Conservation (phyloP, 2,888 invertebrate species). For the Apamea monoglypha region DNA sequence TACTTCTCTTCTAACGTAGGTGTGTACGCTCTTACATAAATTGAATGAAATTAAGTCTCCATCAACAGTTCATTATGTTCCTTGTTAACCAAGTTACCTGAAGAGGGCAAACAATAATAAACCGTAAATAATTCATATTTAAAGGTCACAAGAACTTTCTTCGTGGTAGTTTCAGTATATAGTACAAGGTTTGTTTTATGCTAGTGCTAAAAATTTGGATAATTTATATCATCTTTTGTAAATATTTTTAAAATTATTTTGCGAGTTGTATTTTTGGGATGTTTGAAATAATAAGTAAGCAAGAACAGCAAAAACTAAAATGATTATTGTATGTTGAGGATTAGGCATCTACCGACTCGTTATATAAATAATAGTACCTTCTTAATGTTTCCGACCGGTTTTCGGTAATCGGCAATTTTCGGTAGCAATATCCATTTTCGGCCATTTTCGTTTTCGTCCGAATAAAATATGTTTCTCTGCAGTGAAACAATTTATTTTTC, state of each 20-base stretch:
- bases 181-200: not conserved
- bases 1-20: not conserved
- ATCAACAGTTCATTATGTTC: constrained; percentile 23
- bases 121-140: not conserved
- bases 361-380: not conserved
- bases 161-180: constrained; percentile 9
- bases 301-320: not conserved
- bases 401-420: no score
- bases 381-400: not conserved
- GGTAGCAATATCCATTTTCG: no score
- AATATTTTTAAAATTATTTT: not conserved
- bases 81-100: constrained; percentile 14
- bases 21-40: constrained; percentile 17
- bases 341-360: not conserved
- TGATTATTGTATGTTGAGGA: not conserved
- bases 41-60: constrained; percentile 1
- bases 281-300: not conserved
- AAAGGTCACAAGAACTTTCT: constrained; percentile 26
- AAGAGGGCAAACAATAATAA: constrained; percentile 22
- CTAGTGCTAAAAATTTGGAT: not conserved
- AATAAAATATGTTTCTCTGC: not conserved
- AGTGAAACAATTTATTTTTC: not conserved
- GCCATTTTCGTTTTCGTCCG: not conserved
- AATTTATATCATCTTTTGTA: not conserved
- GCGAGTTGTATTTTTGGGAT: not conserved